phyloP scores from a whole-genome alignment of 2,888 invertebrate species.

The Tetragnatha montana region DNA sequence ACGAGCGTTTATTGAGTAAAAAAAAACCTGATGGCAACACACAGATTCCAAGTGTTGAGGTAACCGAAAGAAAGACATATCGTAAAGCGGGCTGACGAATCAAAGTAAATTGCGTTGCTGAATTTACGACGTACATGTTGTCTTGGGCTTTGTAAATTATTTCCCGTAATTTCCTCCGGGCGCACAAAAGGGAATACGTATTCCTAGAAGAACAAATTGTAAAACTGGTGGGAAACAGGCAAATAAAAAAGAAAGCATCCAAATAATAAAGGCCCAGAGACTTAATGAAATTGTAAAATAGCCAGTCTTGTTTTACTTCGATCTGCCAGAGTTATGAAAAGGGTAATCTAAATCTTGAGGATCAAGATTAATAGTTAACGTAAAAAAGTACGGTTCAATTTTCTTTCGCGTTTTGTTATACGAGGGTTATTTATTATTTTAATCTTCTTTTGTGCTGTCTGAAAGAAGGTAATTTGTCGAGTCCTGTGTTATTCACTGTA shows the following conservation, averaged over 20 bases:
- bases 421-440: constrained; percentile 1
- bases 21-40: too few species aligned
- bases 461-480: background rate
- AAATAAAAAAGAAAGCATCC: background rate
- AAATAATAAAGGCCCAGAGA: background rate
- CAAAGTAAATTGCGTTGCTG: background rate
- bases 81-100: background rate
- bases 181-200: background rate
- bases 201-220: background rate
- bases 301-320: background rate
- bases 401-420: background rate
- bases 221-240: background rate
- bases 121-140: constrained; percentile 38
- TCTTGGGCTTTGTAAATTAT: constrained; percentile 40
- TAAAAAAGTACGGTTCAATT: background rate
- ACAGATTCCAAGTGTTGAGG: too few species aligned
- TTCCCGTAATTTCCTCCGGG: constrained; percentile 24
- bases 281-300: background rate
- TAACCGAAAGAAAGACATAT: background rate
- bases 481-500: background rate
- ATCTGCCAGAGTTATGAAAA: background rate
- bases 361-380: constrained; percentile 5
- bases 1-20: too few species aligned
- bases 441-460: background rate
- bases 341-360: background rate